Percentiles rank a stretch among this genome's conserved stretches.
Conservation (phyloP, 2,113 vertebrate species). For the Dromiciops gliroides region DNA sequence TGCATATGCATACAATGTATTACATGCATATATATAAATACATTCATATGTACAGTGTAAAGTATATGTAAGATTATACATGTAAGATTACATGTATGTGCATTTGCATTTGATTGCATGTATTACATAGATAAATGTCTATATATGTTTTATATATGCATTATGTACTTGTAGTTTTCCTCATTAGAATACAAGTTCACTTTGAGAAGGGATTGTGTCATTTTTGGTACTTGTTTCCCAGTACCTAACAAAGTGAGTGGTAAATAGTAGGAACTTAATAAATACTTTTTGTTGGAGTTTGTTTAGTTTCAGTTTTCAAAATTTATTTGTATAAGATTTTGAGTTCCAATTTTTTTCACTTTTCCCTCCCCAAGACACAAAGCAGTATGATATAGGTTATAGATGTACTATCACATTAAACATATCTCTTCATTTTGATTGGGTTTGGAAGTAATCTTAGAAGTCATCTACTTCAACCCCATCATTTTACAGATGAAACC, state of each 20-base stretch:
- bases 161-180: not conserved
- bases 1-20: not conserved
- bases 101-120: not conserved
- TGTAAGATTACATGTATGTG: not conserved
- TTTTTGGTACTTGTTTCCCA: not conserved
- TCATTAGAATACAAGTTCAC: not conserved
- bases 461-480: not conserved
- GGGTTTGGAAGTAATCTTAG: not conserved
- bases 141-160: not conserved
- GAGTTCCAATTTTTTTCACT: too few relatives aligned
- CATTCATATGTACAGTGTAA: not conserved
- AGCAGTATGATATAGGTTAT: too few relatives aligned
- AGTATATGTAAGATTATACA: not conserved
- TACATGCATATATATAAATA: not conserved
- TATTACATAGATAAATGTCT: too few relatives aligned
- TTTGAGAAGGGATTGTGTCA: not conserved
- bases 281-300: not conserved
- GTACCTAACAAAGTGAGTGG: not conserved
- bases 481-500: not conserved
- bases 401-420: too few relatives aligned
- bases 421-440: too few relatives aligned
- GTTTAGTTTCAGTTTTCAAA: too few relatives aligned
- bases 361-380: too few relatives aligned
- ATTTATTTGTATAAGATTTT: too few relatives aligned
- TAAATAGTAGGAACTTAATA: not conserved